Evolutionary conservation across 2,888 invertebrate genomes (phyloP).

Genomic region (Dryomyza anilis): DNA sequence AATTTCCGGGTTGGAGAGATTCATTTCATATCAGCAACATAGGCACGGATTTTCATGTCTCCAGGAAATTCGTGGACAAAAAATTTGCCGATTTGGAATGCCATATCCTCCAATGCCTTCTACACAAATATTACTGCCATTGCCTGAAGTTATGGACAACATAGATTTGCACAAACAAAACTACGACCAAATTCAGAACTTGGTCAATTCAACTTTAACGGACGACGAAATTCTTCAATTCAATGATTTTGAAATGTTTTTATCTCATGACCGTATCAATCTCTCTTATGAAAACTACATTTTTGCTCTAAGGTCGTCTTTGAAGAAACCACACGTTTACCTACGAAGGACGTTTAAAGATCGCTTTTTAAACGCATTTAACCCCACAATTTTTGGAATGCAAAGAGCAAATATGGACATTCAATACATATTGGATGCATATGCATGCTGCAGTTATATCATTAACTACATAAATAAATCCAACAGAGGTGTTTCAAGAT

Average conservation of each 20-base stretch:
- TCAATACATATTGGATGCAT: constrained; percentile 17
- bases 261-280: constrained; percentile 1
- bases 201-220: constrained; percentile 10
- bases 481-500: not conserved
- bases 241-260: constrained; percentile 19
- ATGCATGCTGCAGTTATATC: constrained; percentile 22
- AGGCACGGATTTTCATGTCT: too few species aligned
- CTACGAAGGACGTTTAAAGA: constrained; percentile 15
- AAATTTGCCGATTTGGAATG: constrained; percentile 31
- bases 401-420: constrained; percentile 21
- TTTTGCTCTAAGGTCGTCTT: constrained; percentile 6
- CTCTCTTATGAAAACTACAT: constrained; percentile 20
- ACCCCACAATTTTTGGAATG: constrained; percentile 2
- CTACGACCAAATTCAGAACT: constrained; percentile 22
- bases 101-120: constrained; percentile 30
- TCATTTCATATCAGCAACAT: too few species aligned
- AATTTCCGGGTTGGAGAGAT: constrained; percentile 6
- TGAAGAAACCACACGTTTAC: constrained; percentile 22
- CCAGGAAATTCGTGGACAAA: too few species aligned
- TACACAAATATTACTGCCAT: constrained; percentile 28
- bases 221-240: too few species aligned
- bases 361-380: constrained; percentile 17
- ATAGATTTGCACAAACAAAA: not conserved
- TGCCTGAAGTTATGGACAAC: constrained; percentile 9
- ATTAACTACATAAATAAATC: constrained; percentile 18